Evolutionary conservation across 2,113 vertebrate genomes (phyloP).

Genomic region (Halcyon malimbica): DNA sequence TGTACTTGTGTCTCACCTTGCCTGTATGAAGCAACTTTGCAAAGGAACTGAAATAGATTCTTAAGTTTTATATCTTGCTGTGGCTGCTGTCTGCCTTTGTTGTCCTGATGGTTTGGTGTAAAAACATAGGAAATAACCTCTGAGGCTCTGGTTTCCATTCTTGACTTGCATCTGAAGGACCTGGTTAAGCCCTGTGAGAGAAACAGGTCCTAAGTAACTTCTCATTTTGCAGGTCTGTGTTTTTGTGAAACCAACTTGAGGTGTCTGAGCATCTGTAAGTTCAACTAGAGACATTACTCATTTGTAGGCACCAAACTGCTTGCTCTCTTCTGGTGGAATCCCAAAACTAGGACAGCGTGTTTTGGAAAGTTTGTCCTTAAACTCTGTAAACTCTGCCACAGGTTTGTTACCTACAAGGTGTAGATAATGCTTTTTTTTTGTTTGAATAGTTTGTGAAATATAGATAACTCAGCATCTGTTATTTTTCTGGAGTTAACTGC

Average conservation of each 20-base stretch:
- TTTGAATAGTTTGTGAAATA: neutral
- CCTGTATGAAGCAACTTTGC: neutral
- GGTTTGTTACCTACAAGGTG: neutral
- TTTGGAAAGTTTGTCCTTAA: constrained; percentile 14
- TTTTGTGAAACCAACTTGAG: neutral
- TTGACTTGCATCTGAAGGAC: neutral
- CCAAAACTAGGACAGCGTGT: neutral
- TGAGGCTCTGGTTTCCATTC: neutral
- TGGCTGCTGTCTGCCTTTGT: neutral
- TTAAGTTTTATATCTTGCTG: neutral
- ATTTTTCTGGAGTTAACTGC: neutral
- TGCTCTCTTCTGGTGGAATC: neutral
- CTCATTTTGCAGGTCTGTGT: neutral
- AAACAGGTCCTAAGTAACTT: neutral
- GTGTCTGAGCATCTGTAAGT: neutral
- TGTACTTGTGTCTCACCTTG: accelerated
- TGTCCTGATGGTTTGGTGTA: neutral
- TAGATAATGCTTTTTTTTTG: neutral
- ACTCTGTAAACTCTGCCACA: neutral
- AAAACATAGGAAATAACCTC: neutral
- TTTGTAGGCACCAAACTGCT: neutral
- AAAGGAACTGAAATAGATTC: neutral
- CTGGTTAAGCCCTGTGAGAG: neutral
- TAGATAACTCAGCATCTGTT: neutral
- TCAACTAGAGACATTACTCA: neutral